Percentiles rank a stretch among this genome's conserved stretches.
These are phyloP conservation scores for Ariopsis seemanni DNA, from an alignment of 2,113 vertebrate species.

Conservation along the genomic window DNA sequence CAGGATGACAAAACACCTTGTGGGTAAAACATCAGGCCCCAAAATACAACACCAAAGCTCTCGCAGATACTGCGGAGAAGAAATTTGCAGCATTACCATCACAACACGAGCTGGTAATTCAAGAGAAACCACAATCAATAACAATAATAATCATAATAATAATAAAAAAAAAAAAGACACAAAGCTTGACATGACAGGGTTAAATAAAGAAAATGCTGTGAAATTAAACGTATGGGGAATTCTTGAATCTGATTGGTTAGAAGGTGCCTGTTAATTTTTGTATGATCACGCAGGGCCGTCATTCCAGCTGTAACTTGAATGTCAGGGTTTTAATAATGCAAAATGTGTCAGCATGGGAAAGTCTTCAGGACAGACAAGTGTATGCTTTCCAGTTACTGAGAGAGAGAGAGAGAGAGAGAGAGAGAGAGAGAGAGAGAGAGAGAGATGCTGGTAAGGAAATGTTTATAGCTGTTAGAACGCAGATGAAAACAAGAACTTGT, in stretches of 20 bases:
- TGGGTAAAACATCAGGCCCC: not conserved
- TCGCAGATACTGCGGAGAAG: no score
- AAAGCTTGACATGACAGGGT: not conserved
- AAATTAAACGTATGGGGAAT: not conserved
- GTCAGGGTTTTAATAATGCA: not conserved
- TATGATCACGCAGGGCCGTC: not conserved
- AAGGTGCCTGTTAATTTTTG: not conserved
- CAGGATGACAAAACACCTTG: not conserved
- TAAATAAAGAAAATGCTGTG: not conserved
- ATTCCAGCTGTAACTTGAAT: not conserved
- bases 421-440: not conserved
- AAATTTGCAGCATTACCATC: not conserved
- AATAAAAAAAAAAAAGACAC: no score
- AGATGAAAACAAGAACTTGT: not conserved
- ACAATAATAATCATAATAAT: not conserved
- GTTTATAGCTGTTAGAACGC: not conserved
- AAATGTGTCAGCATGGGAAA: not conserved
- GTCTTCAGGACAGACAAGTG: not conserved
- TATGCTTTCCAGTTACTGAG: not conserved
- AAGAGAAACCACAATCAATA: not conserved
- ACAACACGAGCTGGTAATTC: not conserved
- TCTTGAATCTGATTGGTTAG: not conserved
- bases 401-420: not conserved
- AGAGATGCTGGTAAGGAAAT: not conserved
- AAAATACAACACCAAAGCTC: not conserved